Base-by-base conservation (phyloP, 2,888 invertebrate species). In the Liodrosophila aerea region DNA sequence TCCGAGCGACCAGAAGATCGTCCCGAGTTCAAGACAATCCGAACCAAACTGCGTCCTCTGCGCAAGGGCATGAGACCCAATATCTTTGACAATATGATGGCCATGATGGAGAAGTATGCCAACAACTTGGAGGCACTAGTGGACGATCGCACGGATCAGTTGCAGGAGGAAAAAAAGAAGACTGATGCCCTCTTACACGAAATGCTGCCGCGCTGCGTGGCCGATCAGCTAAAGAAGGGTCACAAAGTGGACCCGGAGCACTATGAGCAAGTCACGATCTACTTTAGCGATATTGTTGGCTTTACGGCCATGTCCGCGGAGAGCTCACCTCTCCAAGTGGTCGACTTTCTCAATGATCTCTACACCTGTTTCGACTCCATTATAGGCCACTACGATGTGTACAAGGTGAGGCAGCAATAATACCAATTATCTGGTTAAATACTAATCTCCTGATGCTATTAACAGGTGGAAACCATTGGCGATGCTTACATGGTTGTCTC, bases 61-160 rank as follows among this genome's bases (percentile, higher is more conserved):
- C 91, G 96, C 51, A 95, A 96, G 88, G 97, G 97, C 87, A 95
- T 98, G 98, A 96, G 97, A 90, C 94, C 96, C 12, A 98, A 98
- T 90, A 98, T 98, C 81, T 96, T 98, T 84, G 98, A 98, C 90
- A 98, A 98, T 88, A 98, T 98, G 97, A 96, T 98, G 92, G 95
- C 96, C 0, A 97, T 98, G 93, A 97, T 98, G 97, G 98, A 98
- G 89, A 97, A 97, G 87, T 98, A 98, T 87, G 97, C 98, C 8
- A 97, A 96, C 85, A 98, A 98, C 90, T 92, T 98, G 78, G 98
- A 98, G 90, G 96, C 94, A 0, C 91, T 98, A 1, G 98, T 98
- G 0, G 97, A 97, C 86, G 98, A 98, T 88, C 92, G 98, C 58
- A 98, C 98, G 0, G 96, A 97, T 89, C 97, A 97, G 88, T 91